Percentiles rank a stretch among this genome's conserved stretches.
Conservation (phyloP, 2,888 invertebrate species). For the Junonia oenone region DNA sequence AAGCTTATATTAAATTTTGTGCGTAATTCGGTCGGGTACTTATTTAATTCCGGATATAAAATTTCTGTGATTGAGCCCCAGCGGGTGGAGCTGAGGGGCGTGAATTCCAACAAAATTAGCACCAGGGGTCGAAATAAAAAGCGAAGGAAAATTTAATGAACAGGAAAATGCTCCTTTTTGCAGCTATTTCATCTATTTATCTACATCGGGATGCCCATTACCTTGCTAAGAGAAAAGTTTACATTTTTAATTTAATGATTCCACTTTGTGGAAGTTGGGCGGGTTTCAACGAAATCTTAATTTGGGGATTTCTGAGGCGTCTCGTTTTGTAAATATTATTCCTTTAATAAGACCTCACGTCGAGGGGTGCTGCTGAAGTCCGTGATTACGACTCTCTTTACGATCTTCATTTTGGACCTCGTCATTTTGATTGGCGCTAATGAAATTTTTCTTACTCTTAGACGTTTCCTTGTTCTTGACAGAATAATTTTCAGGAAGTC, state of each 20-base stretch:
- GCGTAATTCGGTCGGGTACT: conserved; percentile 73
- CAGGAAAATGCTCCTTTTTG: conserved; percentile 81
- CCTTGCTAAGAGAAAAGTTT: conserved; percentile 81
- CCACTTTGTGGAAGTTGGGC: conserved; percentile 81
- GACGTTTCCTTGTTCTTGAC: conserved; percentile 76
- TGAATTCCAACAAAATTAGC: conserved; percentile 82
- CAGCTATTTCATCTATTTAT: conserved; percentile 81
- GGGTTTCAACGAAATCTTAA: conserved; percentile 79
- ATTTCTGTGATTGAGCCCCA: conserved; percentile 80
- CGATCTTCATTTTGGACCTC: conserved; percentile 78
- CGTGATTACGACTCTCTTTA: conserved; percentile 79
- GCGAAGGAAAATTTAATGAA: conserved; percentile 81
- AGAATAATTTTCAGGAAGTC: conserved; percentile 68
- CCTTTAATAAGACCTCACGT: conserved; percentile 80
- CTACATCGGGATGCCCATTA: conserved; percentile 81
- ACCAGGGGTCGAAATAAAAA: conserved; percentile 80
- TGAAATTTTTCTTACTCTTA: conserved; percentile 77
- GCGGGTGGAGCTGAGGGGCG: conserved; percentile 77
- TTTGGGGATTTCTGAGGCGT: conserved; percentile 80
- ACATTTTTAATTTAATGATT: conserved; percentile 82
- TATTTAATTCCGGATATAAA: conserved; percentile 81
- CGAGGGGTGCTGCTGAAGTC: conserved; percentile 74
- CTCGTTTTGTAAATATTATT: conserved; percentile 81
- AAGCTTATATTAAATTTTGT: conserved; percentile 74
- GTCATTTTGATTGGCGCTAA: conserved; percentile 80